Base-by-base conservation (phyloP, 2,113 vertebrate genomes). In the Pavo muticus region DNA sequence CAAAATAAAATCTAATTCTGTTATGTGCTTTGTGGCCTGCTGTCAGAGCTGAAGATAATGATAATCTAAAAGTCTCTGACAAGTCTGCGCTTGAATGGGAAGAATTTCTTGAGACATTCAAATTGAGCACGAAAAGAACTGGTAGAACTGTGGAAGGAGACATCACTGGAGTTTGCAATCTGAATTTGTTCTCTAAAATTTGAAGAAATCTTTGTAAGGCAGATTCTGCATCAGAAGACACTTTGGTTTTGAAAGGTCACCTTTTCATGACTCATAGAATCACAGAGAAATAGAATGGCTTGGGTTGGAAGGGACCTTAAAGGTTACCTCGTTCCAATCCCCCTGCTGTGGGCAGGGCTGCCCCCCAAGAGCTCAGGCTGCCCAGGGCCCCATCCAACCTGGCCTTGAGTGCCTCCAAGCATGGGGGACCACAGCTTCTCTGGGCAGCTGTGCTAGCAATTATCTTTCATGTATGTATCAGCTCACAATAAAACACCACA, bases 1-100 rank as follows among this genome's bases (percentile, higher is more conserved):
- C 29, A 84, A 84, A 90, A 84, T 88, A 77, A 91, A 94, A 94
- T 94, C 56, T 93, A 91, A 84, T 94, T 90, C 64, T 77, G 29
- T 57, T 69, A 56, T 88, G 71, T 42, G 47, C n/a, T 8, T 72
- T 91, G 52, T 86, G 81, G 52, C 44, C 65, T 81, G 52, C 69
- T 91, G 79, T 90, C 73, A 90, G 37, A 87, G 73, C 30, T 87
- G 63, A 90, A 87, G 57, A 21, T 67, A 95, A 78, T 2, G 40
- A 78, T 68, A 8, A 69, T 54, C 52, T 93, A 39, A 52, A 90
- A 75, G 65, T 27, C 44, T 81, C 78, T 91, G 73, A 86, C 5
- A 1, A 17, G 16, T 69, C 47, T 82, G 17, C 32, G 40, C 20
- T 37, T 82, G 67, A 87, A 80, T 48, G 44, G 37, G 23, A 19